phyloP scores from a whole-genome alignment of 2,797 vertebrate species.

The Trematomus bernacchii region DNA sequence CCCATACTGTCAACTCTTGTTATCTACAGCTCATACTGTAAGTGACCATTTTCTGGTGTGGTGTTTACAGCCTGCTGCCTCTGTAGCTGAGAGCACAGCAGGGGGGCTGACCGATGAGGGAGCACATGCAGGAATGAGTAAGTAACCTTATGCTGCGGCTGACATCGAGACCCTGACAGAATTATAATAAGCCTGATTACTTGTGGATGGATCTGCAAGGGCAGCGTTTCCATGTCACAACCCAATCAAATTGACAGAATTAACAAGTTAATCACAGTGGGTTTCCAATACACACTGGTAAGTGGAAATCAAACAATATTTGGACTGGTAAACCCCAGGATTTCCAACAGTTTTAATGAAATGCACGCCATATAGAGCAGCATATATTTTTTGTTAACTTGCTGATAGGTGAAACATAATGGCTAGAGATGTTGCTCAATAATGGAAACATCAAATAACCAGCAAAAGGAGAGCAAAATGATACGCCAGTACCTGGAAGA shows the following conservation, averaged over 20 bases:
- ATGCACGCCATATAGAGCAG: background rate
- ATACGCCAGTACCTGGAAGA: background rate
- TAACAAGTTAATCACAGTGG: background rate
- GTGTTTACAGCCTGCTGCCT: constrained; percentile 40
- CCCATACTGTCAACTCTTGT: constrained; percentile 20
- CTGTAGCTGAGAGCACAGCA: constrained; percentile 54
- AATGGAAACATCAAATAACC: constrained; percentile 2
- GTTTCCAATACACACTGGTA: background rate
- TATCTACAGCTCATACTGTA: constrained; percentile 24
- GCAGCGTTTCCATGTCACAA: constrained; percentile 17
- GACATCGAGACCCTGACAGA: constrained; percentile 59
- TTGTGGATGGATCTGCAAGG: constrained; percentile 22
- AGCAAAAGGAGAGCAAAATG: constrained; percentile 8
- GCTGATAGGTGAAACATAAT: constrained; percentile 1
- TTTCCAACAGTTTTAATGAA: background rate
- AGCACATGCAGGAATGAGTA: constrained; percentile 58
- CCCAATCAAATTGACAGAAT: constrained; percentile 5
- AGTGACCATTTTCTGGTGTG: constrained; percentile 47
- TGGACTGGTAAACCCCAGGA: background rate
- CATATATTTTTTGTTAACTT: background rate
- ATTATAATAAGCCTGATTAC: constrained; percentile 65
- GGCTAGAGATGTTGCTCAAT: constrained; percentile 3
- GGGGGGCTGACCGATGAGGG: constrained; percentile 50
- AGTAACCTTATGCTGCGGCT: constrained; percentile 66
- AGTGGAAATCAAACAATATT: background rate